A percentile compares a stretch with the other conserved stretches of the same genome.
Conservation (phyloP, 2,888 invertebrate genomes). For the Melolontha melolontha region DNA sequence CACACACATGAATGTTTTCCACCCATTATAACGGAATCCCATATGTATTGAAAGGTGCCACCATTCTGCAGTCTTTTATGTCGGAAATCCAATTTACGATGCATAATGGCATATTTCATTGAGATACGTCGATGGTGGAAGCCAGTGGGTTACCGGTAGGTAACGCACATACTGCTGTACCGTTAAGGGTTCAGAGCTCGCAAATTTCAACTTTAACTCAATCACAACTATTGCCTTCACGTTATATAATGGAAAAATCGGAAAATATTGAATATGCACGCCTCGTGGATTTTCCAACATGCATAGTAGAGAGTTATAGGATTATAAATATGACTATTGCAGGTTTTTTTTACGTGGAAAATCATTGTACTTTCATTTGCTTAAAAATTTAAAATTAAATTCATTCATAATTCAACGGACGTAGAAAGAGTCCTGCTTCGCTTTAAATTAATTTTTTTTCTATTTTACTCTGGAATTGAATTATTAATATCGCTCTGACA, state of each 20-base stretch:
- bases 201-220: conserved; percentile 23
- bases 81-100: conserved; percentile 20
- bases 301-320: no score
- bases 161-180: neutral
- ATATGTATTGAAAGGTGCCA: conserved; percentile 7
- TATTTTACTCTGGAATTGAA: no score
- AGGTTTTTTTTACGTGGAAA: no score
- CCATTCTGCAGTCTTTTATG: conserved; percentile 24
- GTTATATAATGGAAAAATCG: neutral
- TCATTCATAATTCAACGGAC: no score
- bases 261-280: conserved; percentile 12
- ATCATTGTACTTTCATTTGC: no score
- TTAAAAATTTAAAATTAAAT: no score
- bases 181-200: neutral
- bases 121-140: neutral
- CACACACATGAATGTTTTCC: no score
- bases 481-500: no score
- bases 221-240: neutral
- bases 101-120: conserved; percentile 9
- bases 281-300: neutral
- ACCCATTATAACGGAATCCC: no score
- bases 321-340: no score
- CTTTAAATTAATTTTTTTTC: no score
- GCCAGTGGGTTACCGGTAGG: neutral
- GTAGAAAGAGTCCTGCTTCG: no score